Base-by-base conservation (phyloP, 2,888 invertebrate genomes). In the Epistrophe grossulariae region DNA sequence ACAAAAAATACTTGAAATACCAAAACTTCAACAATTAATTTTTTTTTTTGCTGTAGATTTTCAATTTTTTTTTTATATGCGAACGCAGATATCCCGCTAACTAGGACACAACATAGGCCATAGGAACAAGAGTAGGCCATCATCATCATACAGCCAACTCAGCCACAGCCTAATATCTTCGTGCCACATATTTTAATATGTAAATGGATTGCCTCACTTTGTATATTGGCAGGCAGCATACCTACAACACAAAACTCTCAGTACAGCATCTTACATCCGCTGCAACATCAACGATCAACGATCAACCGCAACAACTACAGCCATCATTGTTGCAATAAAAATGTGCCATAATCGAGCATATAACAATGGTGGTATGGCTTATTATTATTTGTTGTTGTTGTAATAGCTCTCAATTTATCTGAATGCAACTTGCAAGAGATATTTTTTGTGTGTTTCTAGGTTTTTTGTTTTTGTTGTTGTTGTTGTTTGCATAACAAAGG, bases 271-370 rank as follows among this genome's bases (percentile, higher is more conserved):
- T 43, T 43, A n/a, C n/a, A 68, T 68, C 68, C 68, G 68, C 38
- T 68, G 66, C 50, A 43, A 4, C 24, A 62, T 15, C 43, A 19
- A 6, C 40, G 45, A 66, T 57, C 57, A 71, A 35, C 74, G 24
- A 50, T 31, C 57, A 35, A 35, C 35, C 9, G 35, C 35, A 60
- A 28, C 35, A 60, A 28, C 62, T 55, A 52, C 81, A 71, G 60
- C 40, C 64, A 81, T 82, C 82, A 82, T 83, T 84, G 77, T 77
- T 77, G 81, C 78, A 62, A 68, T 68, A 17, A 48, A 84, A 84
- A 81, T 84, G 81, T 77, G 81, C 84, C 84, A 85, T 85, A 85
- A 85, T 82, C 78, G 55, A 55, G 68, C 73, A 81, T 85, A 85
- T 85, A 85, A 78, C 84, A 85, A 85, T 84, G 80, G 68, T 19